phyloP scores from a whole-genome alignment of 2,113 vertebrate species.

The Archilochus colubris region DNA sequence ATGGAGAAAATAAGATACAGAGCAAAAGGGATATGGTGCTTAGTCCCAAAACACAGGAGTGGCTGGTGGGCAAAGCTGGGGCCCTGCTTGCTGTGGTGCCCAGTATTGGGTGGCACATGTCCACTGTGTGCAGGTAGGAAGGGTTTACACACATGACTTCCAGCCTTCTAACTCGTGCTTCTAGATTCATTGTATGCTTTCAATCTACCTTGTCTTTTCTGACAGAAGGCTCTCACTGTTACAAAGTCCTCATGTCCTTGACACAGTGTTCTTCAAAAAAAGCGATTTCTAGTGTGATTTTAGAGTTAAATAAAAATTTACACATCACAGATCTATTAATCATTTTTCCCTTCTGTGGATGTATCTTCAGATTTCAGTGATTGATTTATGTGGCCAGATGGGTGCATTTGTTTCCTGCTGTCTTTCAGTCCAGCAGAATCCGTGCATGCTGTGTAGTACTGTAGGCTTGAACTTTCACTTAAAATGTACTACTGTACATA shows the following conservation, averaged over 20 bases:
- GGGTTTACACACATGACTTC: rapidly evolving
- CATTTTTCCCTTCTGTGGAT: constrained; percentile 55
- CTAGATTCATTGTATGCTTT: neutral
- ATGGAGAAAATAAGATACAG: neutral
- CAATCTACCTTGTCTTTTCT: neutral
- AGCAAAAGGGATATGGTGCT: rapidly evolving
- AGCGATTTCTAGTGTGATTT: constrained; percentile 8
- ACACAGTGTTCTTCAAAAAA: constrained; percentile 17
- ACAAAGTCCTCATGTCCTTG: constrained; percentile 20
- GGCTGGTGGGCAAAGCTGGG: neutral
- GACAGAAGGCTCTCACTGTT: neutral
- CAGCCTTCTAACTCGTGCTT: neutral
- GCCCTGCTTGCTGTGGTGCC: rapidly evolving
- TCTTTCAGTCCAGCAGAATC: constrained; percentile 61
- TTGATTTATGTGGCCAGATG: constrained; percentile 70
- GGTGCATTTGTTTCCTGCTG: constrained; percentile 67
- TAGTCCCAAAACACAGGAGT: neutral
- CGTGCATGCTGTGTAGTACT: constrained; percentile 17
- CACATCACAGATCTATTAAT: constrained; percentile 62
- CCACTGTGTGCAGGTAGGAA: rapidly evolving
- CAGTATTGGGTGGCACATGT: neutral
- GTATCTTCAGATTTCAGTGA: constrained; percentile 67
- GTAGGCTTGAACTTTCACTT: constrained; percentile 55
- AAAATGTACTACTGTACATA: constrained; percentile 19
- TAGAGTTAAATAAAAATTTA: constrained; percentile 63